Evolutionary conservation across 2,113 vertebrate species (phyloP), one percentile per base, ranked within the genome.

Genomic region (Oryzias javanicus): DNA sequence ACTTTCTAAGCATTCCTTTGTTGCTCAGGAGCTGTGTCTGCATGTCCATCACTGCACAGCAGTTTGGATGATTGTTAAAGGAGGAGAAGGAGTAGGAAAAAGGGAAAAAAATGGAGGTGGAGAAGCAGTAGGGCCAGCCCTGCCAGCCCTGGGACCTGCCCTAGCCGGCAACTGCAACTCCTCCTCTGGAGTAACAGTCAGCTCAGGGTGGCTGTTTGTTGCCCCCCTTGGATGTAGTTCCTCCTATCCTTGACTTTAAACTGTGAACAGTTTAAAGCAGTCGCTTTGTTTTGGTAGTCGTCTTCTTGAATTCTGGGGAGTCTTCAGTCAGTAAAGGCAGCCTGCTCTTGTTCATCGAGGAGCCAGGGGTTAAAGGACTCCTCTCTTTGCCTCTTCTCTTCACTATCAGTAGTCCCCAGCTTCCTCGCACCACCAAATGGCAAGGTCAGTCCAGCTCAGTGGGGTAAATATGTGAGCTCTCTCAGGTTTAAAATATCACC

Each of bases 1-100:
- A 64, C 72, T 82, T 72, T 44, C 2, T 50, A 48, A 68, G 74
- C 80, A 74, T 84, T 85, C 74, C 84, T 70, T 56, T 58, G 75
- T 70, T 74, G 79, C 68, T 82, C 74, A 67, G 70, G 48, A 80
- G 69, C 60, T 92, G 92, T 49, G 88, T 90, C 72, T 80, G 88
- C 41, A 84, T 78, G 84, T 89, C 93, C 95, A 94, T 93, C 72
- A 86, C 82, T 87, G 88, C 89, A 70, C 81, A 78, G 81, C 80
- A 88, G 82, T 71, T 70, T 64, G 60, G 63, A 59, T 64, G 72
- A 74, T 52, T 4, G 61, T 63, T 70, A 49, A 58, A 78, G 73
- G 66, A 74, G 65, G 65, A 79, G 78, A 75, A 84, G 73, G 77
- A 85, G 56, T 35, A 35, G 8, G 29, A 63, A 42, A 67, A 69